These are phyloP conservation scores for Galeopterus variegatus DNA, from an alignment of 2,113 vertebrate genomes.

Conservation along the genomic window DNA sequence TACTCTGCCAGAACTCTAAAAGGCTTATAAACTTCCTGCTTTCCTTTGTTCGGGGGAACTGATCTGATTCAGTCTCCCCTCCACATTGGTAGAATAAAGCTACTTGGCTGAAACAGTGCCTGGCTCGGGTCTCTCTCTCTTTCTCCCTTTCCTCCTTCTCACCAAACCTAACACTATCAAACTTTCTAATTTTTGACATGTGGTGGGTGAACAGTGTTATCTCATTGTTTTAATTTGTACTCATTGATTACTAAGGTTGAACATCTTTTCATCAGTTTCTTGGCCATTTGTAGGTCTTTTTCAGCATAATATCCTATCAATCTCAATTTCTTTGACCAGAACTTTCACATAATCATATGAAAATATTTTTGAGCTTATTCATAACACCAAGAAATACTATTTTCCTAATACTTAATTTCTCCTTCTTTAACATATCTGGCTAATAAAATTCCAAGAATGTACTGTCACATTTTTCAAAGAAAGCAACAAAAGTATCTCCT, in stretches of 20 bases:
- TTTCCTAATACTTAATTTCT: constrained; percentile 38
- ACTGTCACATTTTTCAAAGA: constrained; percentile 1
- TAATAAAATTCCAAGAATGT: constrained; percentile 41
- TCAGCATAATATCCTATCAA: neutral
- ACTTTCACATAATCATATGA: neutral
- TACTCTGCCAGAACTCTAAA: too few relatives aligned
- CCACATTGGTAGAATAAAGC: too few relatives aligned
- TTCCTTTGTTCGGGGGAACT: too few relatives aligned
- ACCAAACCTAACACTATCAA: neutral
- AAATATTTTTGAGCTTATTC: neutral
- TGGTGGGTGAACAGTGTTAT: neutral
- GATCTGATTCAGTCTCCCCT: too few relatives aligned
- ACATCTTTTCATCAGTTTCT: neutral
- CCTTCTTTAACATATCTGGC: neutral
- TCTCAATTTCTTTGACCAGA: neutral
- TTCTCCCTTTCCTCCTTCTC: too few relatives aligned
- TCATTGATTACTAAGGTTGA: neutral
- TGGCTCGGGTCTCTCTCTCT: too few relatives aligned
- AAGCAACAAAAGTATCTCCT: neutral
- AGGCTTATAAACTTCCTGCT: too few relatives aligned
- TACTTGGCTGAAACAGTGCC: too few relatives aligned
- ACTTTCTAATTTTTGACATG: constrained; percentile 42
- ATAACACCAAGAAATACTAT: neutral
- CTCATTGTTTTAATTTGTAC: neutral
- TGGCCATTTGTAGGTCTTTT: neutral